phyloP scores from a whole-genome alignment of 1,140 invertebrate species.

The Cyclina sinensis region DNA sequence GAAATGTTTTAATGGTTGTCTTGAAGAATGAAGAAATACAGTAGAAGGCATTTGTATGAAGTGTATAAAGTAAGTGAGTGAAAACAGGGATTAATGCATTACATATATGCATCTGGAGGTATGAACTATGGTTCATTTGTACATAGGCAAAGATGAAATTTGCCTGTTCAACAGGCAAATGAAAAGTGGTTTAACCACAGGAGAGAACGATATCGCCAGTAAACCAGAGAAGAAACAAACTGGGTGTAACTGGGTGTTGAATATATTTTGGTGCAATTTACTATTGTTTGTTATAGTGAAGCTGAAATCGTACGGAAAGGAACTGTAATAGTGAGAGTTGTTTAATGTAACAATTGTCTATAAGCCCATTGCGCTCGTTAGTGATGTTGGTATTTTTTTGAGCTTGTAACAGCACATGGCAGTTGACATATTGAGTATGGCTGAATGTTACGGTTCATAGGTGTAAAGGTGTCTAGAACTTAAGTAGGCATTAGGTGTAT shows the following conservation, averaged over 20 bases:
- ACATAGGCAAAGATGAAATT: neutral
- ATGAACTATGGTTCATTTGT: neutral
- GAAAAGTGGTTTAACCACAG: constrained; percentile 19
- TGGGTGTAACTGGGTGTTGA: neutral
- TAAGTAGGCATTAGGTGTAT: constrained; percentile 5
- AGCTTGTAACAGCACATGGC: too few species aligned
- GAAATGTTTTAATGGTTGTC: neutral
- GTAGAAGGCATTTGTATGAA: too few species aligned
- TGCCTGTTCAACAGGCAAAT: neutral
- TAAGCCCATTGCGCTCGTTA: too few species aligned
- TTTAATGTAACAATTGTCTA: too few species aligned
- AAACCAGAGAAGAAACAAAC: neutral
- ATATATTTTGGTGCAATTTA: constrained; percentile 14
- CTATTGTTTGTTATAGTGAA: neutral
- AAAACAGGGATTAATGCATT: too few species aligned
- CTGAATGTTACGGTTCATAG: neutral
- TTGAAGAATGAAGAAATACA: neutral
- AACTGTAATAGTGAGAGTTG: too few species aligned
- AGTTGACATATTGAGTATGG: too few species aligned
- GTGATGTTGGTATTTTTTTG: too few species aligned
- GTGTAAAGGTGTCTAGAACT: neutral
- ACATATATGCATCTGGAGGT: too few species aligned
- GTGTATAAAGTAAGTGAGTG: too few species aligned
- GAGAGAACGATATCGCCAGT: neutral
- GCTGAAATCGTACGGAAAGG: neutral